Evolutionary conservation across 2,888 invertebrate species (phyloP), one percentile per base, ranked within the genome.

Genomic region (Busseola fusca): DNA sequence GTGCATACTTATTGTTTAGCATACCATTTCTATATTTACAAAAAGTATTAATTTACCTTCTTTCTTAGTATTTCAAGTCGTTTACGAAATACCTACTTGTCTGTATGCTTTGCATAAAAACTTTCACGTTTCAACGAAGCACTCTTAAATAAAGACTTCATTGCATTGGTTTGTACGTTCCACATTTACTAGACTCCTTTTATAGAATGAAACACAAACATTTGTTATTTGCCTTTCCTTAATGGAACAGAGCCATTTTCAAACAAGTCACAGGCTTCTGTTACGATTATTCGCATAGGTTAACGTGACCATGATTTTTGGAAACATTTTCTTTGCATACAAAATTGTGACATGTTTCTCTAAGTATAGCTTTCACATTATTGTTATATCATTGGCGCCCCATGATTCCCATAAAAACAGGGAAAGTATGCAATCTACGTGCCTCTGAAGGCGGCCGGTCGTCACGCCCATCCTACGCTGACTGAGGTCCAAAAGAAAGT

Each of bases 331-430:
- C 52, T 66, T 65, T 60, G 63, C 64, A 57, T 42, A 71, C 40
- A 70, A 74, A 73, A 67, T 69, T 50, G 27, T 58, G 50, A 48
- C 63, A 52, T 80, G 34, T 74, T 73, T 76, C 65, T 67, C 40
- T 69, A 69, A 69, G 34, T 72, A 67, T 65, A 83, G 84, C 91
- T 92, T 91, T 93, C 92, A 88, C 91, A 86, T 84, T 87, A 88
- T 90, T 89, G 88, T 92, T 91, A 89, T 90, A 86, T 91, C 87
- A 92, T 88, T 89, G 87, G 84, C 86, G 90, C 89, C 90, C 91
- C 90, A 88, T 89, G 88, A 90, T 93, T 94, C 92, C 92, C 93
- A 94, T 93, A 94, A 94, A 93, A 94, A 94, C 94, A 92, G 94
- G 94, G 95, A 95, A 95, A 95, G 95, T 94, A 90, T 92, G 88